phyloP scores from a whole-genome alignment of 2,797 vertebrate genomes.

The Sciaenops ocellatus region DNA sequence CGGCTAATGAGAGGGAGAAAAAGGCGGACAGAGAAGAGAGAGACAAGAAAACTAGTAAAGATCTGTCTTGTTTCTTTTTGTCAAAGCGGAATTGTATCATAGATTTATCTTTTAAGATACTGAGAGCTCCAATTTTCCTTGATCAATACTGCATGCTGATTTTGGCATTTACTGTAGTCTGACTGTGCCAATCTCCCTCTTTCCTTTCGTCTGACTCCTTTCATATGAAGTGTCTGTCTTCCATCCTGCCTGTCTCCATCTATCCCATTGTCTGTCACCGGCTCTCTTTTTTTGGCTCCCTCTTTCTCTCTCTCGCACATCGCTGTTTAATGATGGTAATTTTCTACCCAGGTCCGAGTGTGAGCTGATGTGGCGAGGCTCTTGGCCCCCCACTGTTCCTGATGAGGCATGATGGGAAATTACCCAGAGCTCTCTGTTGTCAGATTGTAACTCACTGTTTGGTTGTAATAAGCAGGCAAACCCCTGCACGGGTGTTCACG shows the following conservation, averaged over 20 bases:
- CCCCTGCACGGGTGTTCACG: slow-evolving; percentile 77
- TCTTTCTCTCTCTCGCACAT: slow-evolving; percentile 73
- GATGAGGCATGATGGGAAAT: slow-evolving; percentile 99
- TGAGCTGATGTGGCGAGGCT: slow-evolving; percentile 98
- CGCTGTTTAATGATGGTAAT: slow-evolving; percentile 95
- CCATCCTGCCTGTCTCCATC: slow-evolving; percentile 38
- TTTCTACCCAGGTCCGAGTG: slow-evolving; percentile 98
- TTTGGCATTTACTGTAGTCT: slow-evolving; percentile 46
- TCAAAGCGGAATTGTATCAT: slow-evolving; percentile 55
- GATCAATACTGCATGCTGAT: slow-evolving; percentile 59
- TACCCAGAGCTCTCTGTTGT: slow-evolving; percentile 95
- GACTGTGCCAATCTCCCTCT: slow-evolving; percentile 22
- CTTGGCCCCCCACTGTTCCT: slow-evolving; percentile 96
- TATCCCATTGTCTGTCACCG: slow-evolving; percentile 69
- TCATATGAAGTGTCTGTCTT: slow-evolving; percentile 48
- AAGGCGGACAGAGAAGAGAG: slow-evolving; percentile 33
- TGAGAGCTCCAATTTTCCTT: slow-evolving; percentile 44
- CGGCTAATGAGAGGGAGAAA: slow-evolving; percentile 88
- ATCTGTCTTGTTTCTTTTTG: slow-evolving; percentile 20
- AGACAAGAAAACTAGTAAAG: slow-evolving; percentile 34
- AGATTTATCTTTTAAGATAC: slow-evolving; percentile 63
- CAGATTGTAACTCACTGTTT: slow-evolving; percentile 97
- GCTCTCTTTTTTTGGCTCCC: slow-evolving; percentile 62
- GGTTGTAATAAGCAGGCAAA: slow-evolving; percentile 98
- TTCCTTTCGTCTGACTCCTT: slow-evolving; percentile 49